Conservation (phyloP, 2,113 vertebrate genomes). For the Urocitellus parryii region DNA sequence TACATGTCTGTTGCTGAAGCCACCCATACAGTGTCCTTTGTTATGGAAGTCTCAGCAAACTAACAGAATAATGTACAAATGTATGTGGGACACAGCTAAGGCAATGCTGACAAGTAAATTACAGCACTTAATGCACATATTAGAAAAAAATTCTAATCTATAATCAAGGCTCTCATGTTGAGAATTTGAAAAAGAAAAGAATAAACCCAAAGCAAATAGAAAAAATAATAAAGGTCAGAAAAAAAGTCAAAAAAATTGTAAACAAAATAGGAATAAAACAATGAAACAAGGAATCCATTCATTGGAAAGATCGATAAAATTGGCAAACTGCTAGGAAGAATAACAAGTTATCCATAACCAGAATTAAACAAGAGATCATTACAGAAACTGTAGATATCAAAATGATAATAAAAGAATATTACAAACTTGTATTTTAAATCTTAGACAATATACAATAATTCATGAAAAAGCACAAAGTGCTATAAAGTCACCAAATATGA, state of each 20-base stretch:
- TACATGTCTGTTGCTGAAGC: background rate
- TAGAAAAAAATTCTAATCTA: background rate
- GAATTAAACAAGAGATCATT: background rate
- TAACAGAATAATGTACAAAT: background rate
- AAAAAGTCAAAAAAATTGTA: background rate
- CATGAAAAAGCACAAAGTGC: background rate
- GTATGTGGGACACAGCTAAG: background rate
- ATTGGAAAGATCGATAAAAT: background rate
- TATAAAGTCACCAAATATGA: background rate
- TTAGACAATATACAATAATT: background rate
- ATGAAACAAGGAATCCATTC: background rate
- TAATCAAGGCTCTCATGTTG: background rate
- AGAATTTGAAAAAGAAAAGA: background rate
- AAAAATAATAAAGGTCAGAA: background rate
- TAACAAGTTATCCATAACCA: background rate
- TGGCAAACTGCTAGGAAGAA: background rate
- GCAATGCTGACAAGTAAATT: background rate
- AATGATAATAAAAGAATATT: background rate
- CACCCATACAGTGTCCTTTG: background rate
- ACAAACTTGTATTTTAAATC: background rate
- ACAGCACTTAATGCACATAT: background rate
- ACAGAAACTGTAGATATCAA: background rate
- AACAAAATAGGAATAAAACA: background rate
- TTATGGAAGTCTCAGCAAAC: background rate
- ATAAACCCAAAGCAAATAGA: background rate